phyloP scores from a whole-genome alignment of 1,140 invertebrate species.

The Odontomachus brunneus region DNA sequence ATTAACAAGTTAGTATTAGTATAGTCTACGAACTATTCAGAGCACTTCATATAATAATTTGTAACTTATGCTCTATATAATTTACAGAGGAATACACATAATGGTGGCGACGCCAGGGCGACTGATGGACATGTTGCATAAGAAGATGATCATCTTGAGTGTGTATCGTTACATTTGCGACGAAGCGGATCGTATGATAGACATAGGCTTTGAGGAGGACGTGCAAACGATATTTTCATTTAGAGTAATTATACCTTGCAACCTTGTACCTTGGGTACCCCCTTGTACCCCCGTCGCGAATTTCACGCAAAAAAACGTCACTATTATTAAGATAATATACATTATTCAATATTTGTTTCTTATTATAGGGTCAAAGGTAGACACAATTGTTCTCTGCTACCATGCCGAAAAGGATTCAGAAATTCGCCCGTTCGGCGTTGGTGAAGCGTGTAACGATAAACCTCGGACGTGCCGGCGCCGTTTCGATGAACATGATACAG shows the following conservation, averaged over 20 bases:
- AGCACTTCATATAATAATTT: too few relatives aligned
- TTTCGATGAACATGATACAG: constrained; percentile 98
- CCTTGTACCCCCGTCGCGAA: constrained; percentile 27
- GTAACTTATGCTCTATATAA: constrained; percentile 5
- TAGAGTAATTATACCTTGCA: constrained; percentile 84
- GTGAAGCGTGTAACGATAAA: constrained; percentile 99
- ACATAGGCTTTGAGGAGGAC: too few relatives aligned
- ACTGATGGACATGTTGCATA: constrained; percentile 99
- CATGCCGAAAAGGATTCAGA: constrained; percentile 99
- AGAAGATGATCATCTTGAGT: constrained; percentile 97
- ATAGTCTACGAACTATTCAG: too few relatives aligned
- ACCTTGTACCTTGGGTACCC: too few relatives aligned
- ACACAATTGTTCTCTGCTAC: constrained; percentile 99
- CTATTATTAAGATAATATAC: constrained; percentile 50
- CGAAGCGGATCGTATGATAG: constrained; percentile 99
- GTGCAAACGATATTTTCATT: too few relatives aligned
- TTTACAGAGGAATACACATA: constrained; percentile 95
- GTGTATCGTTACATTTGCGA: constrained; percentile 98
- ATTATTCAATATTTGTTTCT: constrained; percentile 7
- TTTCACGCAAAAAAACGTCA: neutral
- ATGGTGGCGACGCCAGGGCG: constrained; percentile 99
- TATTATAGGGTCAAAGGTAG: constrained; percentile 94
- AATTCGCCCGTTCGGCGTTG: constrained; percentile 97
- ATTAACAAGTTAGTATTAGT: constrained; percentile 89
- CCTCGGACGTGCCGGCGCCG: constrained; percentile 99